phyloP scores from a whole-genome alignment of 2,888 invertebrate genomes.

The Limnephilus lunatus region DNA sequence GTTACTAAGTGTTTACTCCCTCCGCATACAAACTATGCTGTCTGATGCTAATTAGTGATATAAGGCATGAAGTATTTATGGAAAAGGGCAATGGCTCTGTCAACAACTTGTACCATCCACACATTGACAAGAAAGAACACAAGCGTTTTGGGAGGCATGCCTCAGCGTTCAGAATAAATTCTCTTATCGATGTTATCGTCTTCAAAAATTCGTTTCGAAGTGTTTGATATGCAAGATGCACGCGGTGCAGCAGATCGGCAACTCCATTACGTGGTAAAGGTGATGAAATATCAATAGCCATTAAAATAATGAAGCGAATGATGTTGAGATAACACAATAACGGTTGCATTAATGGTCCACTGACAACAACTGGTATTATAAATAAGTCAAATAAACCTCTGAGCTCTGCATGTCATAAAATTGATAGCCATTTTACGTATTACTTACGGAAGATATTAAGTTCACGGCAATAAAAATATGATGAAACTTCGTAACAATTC shows the following conservation, averaged over 20 bases:
- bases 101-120: not conserved
- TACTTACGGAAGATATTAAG: too few species aligned
- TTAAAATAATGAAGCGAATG: slow-evolving; percentile 31
- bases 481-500: not conserved
- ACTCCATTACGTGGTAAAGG: not conserved
- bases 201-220: not conserved
- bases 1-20: not conserved
- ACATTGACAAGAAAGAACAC: not conserved
- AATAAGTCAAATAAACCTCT: not conserved
- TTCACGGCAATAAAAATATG: not conserved
- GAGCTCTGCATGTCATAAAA: not conserved
- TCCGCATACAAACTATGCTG: not conserved
- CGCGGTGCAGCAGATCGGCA: not conserved
- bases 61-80: not conserved
- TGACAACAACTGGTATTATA: not conserved
- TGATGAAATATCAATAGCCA: slow-evolving; percentile 9
- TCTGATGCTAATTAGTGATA: not conserved
- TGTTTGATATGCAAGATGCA: not conserved
- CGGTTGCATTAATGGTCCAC: not conserved
- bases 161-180: slow-evolving; percentile 16
- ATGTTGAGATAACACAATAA: slow-evolving; percentile 13
- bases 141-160: not conserved
- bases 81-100: not conserved
- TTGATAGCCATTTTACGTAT: not conserved
- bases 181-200: slow-evolving; percentile 1